Conservation (phyloP, 2,797 vertebrate species). For the Liasis olivaceus region DNA sequence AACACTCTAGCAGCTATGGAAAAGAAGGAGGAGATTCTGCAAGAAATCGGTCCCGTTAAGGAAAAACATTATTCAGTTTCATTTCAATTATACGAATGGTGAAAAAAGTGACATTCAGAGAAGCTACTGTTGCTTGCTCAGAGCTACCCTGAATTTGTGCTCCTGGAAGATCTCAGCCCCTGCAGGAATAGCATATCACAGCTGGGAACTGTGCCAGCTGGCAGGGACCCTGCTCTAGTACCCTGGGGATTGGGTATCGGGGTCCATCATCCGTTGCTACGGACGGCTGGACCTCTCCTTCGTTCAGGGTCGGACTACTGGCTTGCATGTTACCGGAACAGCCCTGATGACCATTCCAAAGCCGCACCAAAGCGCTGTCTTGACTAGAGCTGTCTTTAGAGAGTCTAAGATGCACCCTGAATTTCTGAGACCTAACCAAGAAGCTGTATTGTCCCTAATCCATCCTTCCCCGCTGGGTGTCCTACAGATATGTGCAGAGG, state of each 20-base stretch:
- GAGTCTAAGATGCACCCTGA: no score
- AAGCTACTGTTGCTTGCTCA: background rate
- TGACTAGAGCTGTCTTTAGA: background rate
- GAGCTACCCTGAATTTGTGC: background rate
- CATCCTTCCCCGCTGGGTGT: no score
- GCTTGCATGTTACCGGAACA: background rate
- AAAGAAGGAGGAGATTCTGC: background rate
- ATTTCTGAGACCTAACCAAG: no score
- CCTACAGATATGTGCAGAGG: no score
- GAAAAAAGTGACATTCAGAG: background rate
- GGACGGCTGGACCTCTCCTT: background rate
- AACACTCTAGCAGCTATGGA: background rate
- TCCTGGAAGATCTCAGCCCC: background rate
- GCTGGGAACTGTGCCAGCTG: background rate
- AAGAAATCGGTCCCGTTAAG: rapidly evolving
- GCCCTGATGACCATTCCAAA: background rate
- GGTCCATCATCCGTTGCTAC: background rate
- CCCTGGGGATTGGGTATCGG: background rate
- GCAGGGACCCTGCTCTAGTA: background rate
- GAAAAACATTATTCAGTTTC: background rate
- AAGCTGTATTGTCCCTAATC: no score
- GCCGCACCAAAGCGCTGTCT: background rate
- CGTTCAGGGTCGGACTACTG: no score
- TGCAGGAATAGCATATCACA: background rate
- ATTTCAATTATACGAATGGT: no score